Evolutionary conservation across 2,888 invertebrate genomes (phyloP).

Genomic region (Hypomecis atomaria): DNA sequence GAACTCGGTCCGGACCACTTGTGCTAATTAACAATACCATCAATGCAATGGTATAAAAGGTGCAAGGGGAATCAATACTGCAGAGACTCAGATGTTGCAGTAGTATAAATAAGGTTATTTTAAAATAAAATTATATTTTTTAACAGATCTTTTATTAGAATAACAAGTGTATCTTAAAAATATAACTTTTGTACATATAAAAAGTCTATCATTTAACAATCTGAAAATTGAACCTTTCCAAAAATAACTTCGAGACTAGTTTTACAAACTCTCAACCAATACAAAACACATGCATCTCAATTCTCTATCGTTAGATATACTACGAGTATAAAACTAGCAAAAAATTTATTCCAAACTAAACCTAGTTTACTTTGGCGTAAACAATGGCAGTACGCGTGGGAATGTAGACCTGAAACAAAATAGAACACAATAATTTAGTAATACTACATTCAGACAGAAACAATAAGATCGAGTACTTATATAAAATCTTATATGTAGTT

Average conservation of each 20-base stretch:
- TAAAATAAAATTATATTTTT: constrained; percentile 35
- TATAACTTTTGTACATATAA: constrained; percentile 47
- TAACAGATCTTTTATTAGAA: constrained; percentile 53
- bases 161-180: constrained; percentile 49
- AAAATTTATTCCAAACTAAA: constrained; percentile 12
- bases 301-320: constrained; percentile 29
- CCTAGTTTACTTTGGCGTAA: constrained; percentile 71
- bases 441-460: neutral
- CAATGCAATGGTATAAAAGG: too few relatives aligned
- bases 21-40: too few relatives aligned
- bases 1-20: too few relatives aligned
- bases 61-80: too few relatives aligned
- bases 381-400: constrained; percentile 90
- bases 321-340: constrained; percentile 27
- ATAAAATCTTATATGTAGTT: too few relatives aligned
- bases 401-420: constrained; percentile 87
- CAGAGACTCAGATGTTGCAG: too few relatives aligned
- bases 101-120: neutral
- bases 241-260: constrained; percentile 36
- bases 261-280: constrained; percentile 33
- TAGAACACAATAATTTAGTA: constrained; percentile 24
- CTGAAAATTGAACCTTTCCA: constrained; percentile 36
- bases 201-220: constrained; percentile 41
- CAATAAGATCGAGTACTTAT: too few relatives aligned
- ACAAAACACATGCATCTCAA: constrained; percentile 35